Conservation (phyloP, 2,888 invertebrate species). For the Heliconius ethilla region DNA sequence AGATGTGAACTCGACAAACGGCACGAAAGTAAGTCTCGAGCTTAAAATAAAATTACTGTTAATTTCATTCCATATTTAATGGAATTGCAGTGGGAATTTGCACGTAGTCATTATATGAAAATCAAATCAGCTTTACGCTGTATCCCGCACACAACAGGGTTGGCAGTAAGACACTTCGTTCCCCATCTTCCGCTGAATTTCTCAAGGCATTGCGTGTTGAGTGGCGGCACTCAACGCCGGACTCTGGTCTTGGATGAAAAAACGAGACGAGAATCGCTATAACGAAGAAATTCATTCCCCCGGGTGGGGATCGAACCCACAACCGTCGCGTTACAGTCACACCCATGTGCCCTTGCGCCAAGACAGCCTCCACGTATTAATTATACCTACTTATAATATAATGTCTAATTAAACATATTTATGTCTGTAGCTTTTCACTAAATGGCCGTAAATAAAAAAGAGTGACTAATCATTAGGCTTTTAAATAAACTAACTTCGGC, state of each 20-base stretch:
- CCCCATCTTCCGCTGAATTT: no score
- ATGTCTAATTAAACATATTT: background rate
- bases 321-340: no score
- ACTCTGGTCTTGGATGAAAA: no score
- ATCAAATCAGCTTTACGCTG: no score
- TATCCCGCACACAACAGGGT: no score
- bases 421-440: background rate
- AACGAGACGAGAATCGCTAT: no score
- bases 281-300: no score
- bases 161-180: no score
- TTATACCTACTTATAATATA: background rate
- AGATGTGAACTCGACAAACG: conserved; percentile 27
- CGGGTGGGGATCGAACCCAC: no score
- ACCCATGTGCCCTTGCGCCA: no score
- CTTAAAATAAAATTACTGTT: conserved; percentile 10
- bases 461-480: background rate
- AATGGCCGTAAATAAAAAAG: background rate
- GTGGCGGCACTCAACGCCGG: no score
- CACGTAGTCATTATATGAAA: background rate
- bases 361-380: background rate
- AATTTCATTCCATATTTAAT: background rate
- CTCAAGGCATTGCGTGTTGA: no score
- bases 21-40: conserved; percentile 4
- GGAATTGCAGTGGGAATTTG: background rate
- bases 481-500: background rate